phyloP scores from a whole-genome alignment of 2,797 vertebrate species.

The Merluccius polli region DNA sequence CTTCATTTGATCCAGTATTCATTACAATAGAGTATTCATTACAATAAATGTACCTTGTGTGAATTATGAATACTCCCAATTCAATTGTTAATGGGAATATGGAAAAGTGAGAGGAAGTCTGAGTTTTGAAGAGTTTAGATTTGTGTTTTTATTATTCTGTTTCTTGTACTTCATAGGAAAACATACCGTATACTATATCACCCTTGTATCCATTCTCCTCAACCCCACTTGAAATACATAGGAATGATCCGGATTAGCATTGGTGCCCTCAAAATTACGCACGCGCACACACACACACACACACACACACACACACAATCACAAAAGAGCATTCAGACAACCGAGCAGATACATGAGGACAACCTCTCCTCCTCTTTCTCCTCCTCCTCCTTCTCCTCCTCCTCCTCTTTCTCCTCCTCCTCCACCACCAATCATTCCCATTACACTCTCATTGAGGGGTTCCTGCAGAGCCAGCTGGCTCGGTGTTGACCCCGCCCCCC shows the following conservation, averaged over 20 bases:
- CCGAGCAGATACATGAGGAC: conserved; percentile 5
- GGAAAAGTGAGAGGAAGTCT: background rate
- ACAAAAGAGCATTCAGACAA: background rate
- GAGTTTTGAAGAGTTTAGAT: background rate
- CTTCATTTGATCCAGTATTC: conserved; percentile 48
- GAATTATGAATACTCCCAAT: conserved; percentile 3
- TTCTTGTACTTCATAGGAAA: too few relatives aligned
- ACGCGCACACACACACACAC: background rate
- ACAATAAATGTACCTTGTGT: conserved; percentile 18
- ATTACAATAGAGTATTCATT: conserved; percentile 37
- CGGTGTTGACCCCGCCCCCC: conserved; percentile 55
- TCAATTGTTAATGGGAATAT: background rate
- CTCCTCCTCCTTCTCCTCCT: background rate
- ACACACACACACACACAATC: background rate
- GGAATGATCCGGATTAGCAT: background rate
- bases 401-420: too few relatives aligned
- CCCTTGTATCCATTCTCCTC: background rate
- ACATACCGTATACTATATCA: too few relatives aligned
- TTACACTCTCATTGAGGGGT: background rate
- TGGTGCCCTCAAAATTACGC: background rate
- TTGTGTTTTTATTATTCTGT: background rate
- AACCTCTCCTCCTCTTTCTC: background rate
- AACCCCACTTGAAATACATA: background rate
- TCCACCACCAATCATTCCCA: background rate
- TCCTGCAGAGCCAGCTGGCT: conserved; percentile 58